Evolutionary conservation across 2,113 vertebrate species (phyloP), one percentile per base, ranked within the genome.

Genomic region (Abramis brama): DNA sequence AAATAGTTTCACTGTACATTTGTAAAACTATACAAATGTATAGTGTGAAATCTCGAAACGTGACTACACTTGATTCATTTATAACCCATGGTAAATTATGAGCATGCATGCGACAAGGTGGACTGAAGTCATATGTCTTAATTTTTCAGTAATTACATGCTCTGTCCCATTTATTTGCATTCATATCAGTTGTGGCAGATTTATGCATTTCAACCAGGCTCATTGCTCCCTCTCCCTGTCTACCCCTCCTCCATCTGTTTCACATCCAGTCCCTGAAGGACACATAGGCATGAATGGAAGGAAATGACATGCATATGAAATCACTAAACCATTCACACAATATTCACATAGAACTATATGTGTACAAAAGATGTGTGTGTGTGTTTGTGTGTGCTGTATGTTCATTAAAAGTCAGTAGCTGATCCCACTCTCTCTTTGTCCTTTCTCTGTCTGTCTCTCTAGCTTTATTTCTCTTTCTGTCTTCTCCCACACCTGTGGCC

Each of bases 401-500:
- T 55, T 82, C 45, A 68, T 82, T 70, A 82, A 64, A 27, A 82
- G 62, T 71, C 62, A 47, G n/a, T 19, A 47, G 36, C 17, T 70
- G 45, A 68, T 76, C 19, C 19, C 50, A 57, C 55, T 47, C 62
- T 57, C 11, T 79, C n/a, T 70, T 27, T 68, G 6, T 76, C n/a
- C 66, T 66, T 25, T 85, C 25, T 66, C 17, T 59, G 5, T 88
- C 66, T 64, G 27, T 68, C 66, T 80, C 13, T 80, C 45, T 52
- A 21, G 27, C n/a, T 60, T 21, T 71, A 21, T 83, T 59, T 23
- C 84, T 75, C 19, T 19, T 70, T 82, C 87, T 86, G 64, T 84
- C 55, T 45, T 93, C 92, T 91, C 91, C 87, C 90, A 88, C 75
- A 89, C 84, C 86, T 85, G 75, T 79, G 74, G 83, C n/a, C 80